Evolutionary conservation across 2,113 vertebrate species (phyloP), one percentile per base, ranked within the genome.

Genomic region (Gnathonemus echidnorhynchus): DNA sequence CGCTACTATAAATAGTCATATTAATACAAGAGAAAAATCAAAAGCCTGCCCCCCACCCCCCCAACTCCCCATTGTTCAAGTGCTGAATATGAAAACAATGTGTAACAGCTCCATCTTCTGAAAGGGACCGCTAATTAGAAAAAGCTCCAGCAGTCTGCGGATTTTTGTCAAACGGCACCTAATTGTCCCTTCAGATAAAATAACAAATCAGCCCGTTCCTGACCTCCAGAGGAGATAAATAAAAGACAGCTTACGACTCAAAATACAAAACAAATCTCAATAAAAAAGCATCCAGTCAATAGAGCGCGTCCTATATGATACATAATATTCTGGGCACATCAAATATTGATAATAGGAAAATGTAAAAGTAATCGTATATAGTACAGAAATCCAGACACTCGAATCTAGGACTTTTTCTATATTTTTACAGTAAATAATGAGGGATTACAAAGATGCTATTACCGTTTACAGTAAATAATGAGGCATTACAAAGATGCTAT

Each of bases 1-100:
- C 3, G 17, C 48, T 77, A 88, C 89, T 90, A 90, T 90, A 90
- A 90, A 90, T 90, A 90, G 89, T 77, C 77, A 46, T 88, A 90
- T 90, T 90, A 90, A 90, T 88, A 90, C 58, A 90, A 85, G 48
- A 88, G 89, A 74, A 88, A 88, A 90, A 49, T 86, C 66, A 80
- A 90, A 90, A 86, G n/a, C 35, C 35, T 11, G 31, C 52, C 2
- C 84, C 86, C 62, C 89, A 24, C 84, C 15, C 88, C 15, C 13
- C 48, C 21, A 70, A 31, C 88, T 48, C 83, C 15, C 66, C 48
- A 90, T 87, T 90, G 89, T 90, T 90, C 62, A 19, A 88, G 62
- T 80, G 49, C 48, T 88, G 86, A 88, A 88, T 88, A 90, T 88
- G 86, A 88, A 80, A 90, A 90, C 89, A 90, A 83, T 90, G 66